These are phyloP conservation scores for Reinhardtius hippoglossoides DNA, from an alignment of 2,113 vertebrate genomes.

Conservation along the genomic window DNA sequence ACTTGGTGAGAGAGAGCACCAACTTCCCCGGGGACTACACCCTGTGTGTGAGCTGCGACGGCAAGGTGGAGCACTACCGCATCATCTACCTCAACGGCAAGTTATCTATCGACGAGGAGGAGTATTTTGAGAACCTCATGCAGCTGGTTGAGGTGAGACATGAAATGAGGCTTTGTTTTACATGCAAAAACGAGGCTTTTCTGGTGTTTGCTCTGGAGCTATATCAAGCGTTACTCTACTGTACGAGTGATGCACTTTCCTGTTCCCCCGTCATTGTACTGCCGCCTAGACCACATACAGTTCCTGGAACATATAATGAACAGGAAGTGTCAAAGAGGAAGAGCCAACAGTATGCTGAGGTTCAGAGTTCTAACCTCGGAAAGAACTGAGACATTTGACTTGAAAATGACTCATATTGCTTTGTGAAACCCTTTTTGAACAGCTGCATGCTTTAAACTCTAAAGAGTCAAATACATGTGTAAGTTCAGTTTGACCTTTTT, in stretches of 20 bases:
- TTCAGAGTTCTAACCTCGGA: conserved; percentile 57
- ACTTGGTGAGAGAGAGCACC: conserved; percentile 96
- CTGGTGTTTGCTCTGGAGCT: not conserved
- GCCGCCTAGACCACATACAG: conserved; percentile 46
- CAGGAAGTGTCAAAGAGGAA: conserved; percentile 83
- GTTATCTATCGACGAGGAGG: conserved; percentile 95
- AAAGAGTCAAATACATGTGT: not conserved
- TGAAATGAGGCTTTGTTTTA: not conserved
- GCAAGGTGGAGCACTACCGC: conserved; percentile 98
- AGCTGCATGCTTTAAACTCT: not conserved
- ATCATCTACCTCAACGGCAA: conserved; percentile 94
- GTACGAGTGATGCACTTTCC: conserved; percentile 9
- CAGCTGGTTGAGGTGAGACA: conserved; percentile 94
- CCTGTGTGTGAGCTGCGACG: conserved; percentile 95
- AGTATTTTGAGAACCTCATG: conserved; percentile 96
- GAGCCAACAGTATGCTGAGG: conserved; percentile 48
- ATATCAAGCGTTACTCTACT: conserved; percentile 5
- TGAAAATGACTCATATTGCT: conserved; percentile 14
- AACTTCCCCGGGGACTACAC: conserved; percentile 99
- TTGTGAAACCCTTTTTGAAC: conserved; percentile 14
- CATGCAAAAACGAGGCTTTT: not conserved
- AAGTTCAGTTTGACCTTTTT: not conserved
- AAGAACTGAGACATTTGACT: not conserved
- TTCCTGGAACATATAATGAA: conserved; percentile 83
- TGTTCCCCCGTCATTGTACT: conserved; percentile 27